These are phyloP conservation scores for Trichomycterus rosablanca DNA, from an alignment of 2,113 vertebrate genomes.

Conservation along the genomic window DNA sequence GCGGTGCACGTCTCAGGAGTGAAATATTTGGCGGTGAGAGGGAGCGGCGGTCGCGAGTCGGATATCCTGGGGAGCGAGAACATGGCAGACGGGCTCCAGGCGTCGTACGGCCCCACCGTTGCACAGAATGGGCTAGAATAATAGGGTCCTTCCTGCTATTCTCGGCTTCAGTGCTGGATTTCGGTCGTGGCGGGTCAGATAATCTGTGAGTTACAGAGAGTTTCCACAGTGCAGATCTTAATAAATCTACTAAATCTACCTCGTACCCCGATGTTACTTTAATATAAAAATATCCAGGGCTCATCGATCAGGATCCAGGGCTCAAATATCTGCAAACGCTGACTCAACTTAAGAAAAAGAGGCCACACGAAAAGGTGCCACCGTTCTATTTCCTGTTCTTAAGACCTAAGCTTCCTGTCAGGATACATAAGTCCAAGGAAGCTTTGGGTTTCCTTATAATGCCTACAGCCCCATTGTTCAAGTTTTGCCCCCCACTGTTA, in stretches of 20 bases:
- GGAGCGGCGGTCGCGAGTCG: constrained; percentile 68
- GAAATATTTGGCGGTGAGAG: constrained; percentile 76
- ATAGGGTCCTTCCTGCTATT: constrained; percentile 83
- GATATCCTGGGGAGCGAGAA: constrained; percentile 79
- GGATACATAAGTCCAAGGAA: constrained; percentile 39
- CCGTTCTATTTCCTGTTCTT: constrained; percentile 32
- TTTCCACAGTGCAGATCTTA: too few species aligned
- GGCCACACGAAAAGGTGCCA: constrained; percentile 37
- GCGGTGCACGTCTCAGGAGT: constrained; percentile 70
- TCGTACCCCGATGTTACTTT: too few species aligned
- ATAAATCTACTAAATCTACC: too few species aligned
- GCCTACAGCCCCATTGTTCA: constrained; percentile 34
- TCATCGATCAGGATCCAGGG: too few species aligned
- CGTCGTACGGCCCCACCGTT: constrained; percentile 65
- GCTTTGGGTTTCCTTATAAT: constrained; percentile 18
- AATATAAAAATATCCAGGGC: too few species aligned
- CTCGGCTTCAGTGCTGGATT: constrained; percentile 64
- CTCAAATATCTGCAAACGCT: too few species aligned
- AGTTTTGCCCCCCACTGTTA: constrained; percentile 7
- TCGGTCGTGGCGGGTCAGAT: constrained; percentile 39
- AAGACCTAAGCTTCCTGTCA: constrained; percentile 44
- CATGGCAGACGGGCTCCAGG: constrained; percentile 73
- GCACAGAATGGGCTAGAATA: constrained; percentile 73
- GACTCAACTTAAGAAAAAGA: not conserved
- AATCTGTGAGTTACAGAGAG: too few species aligned